Base-by-base conservation (phyloP, 92 coral and sea anemone genomes). In the Epizoanthus stellaris region DNA sequence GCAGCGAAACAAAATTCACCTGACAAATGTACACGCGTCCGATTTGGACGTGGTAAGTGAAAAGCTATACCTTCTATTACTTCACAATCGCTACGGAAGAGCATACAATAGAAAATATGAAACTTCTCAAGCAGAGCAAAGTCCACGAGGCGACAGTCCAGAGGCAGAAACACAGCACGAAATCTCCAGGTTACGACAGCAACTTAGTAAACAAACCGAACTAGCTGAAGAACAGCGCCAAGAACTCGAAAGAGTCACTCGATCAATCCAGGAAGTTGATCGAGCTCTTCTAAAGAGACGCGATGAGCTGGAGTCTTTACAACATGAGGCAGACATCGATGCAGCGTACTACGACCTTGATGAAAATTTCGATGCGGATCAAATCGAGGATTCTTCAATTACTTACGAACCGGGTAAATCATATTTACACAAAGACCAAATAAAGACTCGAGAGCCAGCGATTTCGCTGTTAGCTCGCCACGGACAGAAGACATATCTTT, bases 1-100 rank as follows among this genome's bases (percentile, higher is more conserved):
- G 47, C 92, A 76, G 13, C 66, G 70, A 70, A 70, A 87, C 13
- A 92, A 94, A 80, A 60, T 89, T 5, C 84, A 65, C 12, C 72
- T 80, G 54, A 61, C 90, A 67, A 89, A 89, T 40, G 82, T 83
- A 30, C 94, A 89, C 69, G 76, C 91, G 64, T 81, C 91, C 7
- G 91, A 92, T 67, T 71, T 94, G 52, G 95, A 94, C 53, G 81
- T 71, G 36, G 91, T 87, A 23, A 90, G 95, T 34, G 89, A 83
- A 20, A 91, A 88, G 65, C 43, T 91, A 17, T 91, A 75, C 61
- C 67, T 87, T 25, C 20, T 82, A 67, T 70, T 86, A 65, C 80
- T 85, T 59, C 49, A 69, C 23, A 64, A 88, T 19, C 85, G 75
- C 42, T 85, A 90, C 77, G 47, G 49, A 20, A 76, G 76, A 53